A percentile compares a stretch with the other conserved stretches of the same genome.
phyloP scores from a whole-genome alignment of 92 coral and sea anemone species.

The Ricordea florida region DNA sequence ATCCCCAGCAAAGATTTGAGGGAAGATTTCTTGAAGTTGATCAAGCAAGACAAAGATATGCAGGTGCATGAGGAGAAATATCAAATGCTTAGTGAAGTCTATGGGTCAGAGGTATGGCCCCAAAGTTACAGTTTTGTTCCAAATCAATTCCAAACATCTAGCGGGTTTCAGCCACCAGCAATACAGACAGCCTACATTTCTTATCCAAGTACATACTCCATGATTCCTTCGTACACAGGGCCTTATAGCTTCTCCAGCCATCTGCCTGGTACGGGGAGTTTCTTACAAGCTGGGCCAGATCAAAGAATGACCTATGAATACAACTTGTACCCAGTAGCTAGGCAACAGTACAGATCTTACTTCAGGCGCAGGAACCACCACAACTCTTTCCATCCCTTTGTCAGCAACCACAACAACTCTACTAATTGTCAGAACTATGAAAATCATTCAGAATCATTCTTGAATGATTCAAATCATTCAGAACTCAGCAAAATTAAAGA shows the following conservation, averaged over 20 bases:
- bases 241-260: slow-evolving; percentile 60
- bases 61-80: slow-evolving; percentile 57
- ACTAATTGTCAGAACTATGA: slow-evolving; percentile 56
- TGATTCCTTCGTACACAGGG: slow-evolving; percentile 61
- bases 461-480: slow-evolving; percentile 75
- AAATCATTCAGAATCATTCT: slow-evolving; percentile 59
- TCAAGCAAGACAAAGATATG: slow-evolving; percentile 70
- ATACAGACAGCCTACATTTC: slow-evolving; percentile 64
- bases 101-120: slow-evolving; percentile 56
- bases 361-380: slow-evolving; percentile 64
- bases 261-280: slow-evolving; percentile 57
- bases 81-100: slow-evolving; percentile 31
- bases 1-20: slow-evolving; percentile 73
- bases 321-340: slow-evolving; percentile 40
- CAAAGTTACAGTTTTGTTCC: slow-evolving; percentile 68
- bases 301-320: slow-evolving; percentile 60
- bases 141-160: slow-evolving; percentile 46
- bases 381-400: slow-evolving; percentile 40
- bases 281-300: slow-evolving; percentile 45
- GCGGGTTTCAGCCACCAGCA: slow-evolving; percentile 38
- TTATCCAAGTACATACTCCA: slow-evolving; percentile 58
- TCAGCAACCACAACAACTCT: slow-evolving; percentile 54
- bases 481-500: slow-evolving; percentile 63
- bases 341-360: slow-evolving; percentile 67
- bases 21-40: slow-evolving; percentile 80